Evolutionary conservation across 1,140 invertebrate genomes (phyloP).

Genomic region (Atta colombica): DNA sequence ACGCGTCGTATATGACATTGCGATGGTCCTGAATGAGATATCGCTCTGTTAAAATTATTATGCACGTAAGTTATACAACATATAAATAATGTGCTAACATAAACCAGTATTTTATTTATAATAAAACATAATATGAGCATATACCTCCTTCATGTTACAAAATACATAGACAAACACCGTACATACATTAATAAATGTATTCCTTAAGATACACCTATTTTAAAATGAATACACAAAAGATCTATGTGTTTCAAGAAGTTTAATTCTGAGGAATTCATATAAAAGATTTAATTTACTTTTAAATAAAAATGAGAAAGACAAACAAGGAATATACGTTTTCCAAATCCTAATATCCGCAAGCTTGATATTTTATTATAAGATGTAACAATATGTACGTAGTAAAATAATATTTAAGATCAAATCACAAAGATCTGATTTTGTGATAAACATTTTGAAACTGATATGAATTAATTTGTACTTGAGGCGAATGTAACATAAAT

Average conservation of each 20-base stretch:
- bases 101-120: not conserved
- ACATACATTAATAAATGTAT: not conserved
- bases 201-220: constrained; percentile 8
- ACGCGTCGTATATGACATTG: not conserved
- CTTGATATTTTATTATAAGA: constrained; percentile 7
- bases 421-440: not conserved
- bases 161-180: not conserved
- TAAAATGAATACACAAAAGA: constrained; percentile 31
- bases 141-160: not conserved
- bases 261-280: not conserved
- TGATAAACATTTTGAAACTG: constrained; percentile 12
- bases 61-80: not conserved
- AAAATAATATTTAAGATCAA: constrained; percentile 14
- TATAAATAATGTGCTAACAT: constrained; percentile 17
- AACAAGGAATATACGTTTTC: not conserved
- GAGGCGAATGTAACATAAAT: not conserved
- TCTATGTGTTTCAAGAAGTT: constrained; percentile 21
- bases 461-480: constrained; percentile 24
- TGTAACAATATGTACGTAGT: not conserved
- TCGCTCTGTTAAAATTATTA: constrained; percentile 24
- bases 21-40: not conserved
- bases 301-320: not conserved
- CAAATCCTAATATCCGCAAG: not conserved
- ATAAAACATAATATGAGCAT: not conserved
- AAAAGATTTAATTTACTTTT: constrained; percentile 6